Percentiles rank a stretch among this genome's conserved stretches.
phyloP scores from a whole-genome alignment of 2,113 vertebrate species.

The Oryzias javanicus region DNA sequence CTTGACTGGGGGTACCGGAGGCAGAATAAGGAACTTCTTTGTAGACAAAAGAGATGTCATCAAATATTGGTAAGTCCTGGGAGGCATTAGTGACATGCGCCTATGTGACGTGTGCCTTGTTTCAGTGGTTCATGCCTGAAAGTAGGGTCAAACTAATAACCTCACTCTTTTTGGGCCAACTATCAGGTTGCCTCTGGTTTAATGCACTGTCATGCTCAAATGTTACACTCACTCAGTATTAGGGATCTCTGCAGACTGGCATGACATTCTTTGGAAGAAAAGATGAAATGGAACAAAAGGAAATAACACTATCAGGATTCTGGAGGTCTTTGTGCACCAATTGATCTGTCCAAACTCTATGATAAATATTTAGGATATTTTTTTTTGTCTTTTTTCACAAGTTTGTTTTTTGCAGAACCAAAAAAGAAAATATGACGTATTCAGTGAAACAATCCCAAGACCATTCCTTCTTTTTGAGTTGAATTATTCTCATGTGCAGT shows the following conservation, averaged over 20 bases:
- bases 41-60: conserved; percentile 47
- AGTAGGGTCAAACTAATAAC: conserved; percentile 57
- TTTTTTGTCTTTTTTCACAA: background rate
- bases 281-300: background rate
- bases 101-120: conserved; percentile 52
- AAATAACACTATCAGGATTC: conserved; percentile 4
- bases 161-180: conserved; percentile 33
- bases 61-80: conserved; percentile 38
- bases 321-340: conserved; percentile 11
- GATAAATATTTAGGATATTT: conserved; percentile 2
- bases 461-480: too few species aligned
- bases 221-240: conserved; percentile 25
- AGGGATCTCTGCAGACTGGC: conserved; percentile 10
- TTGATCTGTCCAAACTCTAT: background rate
- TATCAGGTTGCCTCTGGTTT: conserved; percentile 30
- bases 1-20: conserved; percentile 26
- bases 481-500: too few species aligned
- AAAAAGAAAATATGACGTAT: too few species aligned
- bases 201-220: conserved; percentile 42
- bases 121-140: conserved; percentile 48
- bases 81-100: conserved; percentile 43
- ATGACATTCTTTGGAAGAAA: background rate
- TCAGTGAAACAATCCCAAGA: too few species aligned
- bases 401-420: background rate
- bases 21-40: conserved; percentile 36